Evolutionary conservation across 92 coral and sea anemone species (phyloP).

Genomic region (Montipora capitata): DNA sequence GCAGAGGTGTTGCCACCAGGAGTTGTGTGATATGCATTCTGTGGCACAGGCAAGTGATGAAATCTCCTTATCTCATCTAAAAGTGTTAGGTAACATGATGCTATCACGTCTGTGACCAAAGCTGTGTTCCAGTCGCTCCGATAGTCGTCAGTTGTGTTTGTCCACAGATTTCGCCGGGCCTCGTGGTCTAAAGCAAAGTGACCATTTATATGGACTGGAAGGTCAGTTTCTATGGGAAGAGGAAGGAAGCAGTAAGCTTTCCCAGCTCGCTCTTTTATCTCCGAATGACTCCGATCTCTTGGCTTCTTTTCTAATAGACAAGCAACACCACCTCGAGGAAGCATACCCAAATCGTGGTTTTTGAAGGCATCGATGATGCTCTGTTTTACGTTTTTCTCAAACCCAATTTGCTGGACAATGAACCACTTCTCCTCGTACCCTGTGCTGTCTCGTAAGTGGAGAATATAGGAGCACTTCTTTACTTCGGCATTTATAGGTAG

Average conservation of each 20-base stretch:
- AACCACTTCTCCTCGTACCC: constrained; percentile 85
- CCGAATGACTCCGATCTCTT: background rate
- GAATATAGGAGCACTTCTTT: constrained; percentile 70
- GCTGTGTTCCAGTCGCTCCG: constrained; percentile 80
- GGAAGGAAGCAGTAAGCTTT: constrained; percentile 95
- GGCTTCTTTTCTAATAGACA: constrained; percentile 40
- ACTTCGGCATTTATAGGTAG: constrained; percentile 51
- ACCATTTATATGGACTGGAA: constrained; percentile 93
- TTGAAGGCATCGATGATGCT: constrained; percentile 62
- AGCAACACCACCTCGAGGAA: constrained; percentile 97
- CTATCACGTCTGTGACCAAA: constrained; percentile 66
- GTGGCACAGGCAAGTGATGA: constrained; percentile 14
- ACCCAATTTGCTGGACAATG: constrained; percentile 82
- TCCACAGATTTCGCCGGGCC: constrained; percentile 73
- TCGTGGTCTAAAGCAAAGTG: constrained; percentile 87
- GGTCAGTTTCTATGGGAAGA: constrained; percentile 80
- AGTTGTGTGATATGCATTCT: background rate
- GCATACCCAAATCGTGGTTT: constrained; percentile 78
- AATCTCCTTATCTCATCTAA: constrained; percentile 52
- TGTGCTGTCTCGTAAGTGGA: constrained; percentile 65
- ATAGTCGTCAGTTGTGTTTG: constrained; percentile 17
- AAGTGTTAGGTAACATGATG: constrained; percentile 77
- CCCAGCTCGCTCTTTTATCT: background rate
- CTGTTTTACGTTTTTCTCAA: constrained; percentile 38
- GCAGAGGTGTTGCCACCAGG: constrained; percentile 10